Conservation (phyloP, 2,797 vertebrate species). For the Phalanger gymnotis region DNA sequence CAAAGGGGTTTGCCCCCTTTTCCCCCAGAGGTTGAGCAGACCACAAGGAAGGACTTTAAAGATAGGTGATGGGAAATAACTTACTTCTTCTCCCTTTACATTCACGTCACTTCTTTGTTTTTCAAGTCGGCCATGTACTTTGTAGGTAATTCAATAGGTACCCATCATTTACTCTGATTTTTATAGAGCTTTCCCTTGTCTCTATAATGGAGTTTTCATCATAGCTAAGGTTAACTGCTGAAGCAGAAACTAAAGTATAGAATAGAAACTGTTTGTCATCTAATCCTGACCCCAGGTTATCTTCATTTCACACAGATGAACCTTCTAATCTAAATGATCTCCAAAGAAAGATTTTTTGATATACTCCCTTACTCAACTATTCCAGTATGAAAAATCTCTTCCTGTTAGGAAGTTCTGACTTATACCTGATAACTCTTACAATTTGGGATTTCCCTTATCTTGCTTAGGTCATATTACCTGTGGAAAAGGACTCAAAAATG, state of each 20-base stretch:
- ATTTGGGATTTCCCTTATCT: background rate
- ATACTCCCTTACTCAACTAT: background rate
- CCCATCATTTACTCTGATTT: background rate
- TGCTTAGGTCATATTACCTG: background rate
- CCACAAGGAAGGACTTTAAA: background rate
- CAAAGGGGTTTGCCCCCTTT: background rate
- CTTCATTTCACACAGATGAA: background rate
- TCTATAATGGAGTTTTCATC: background rate
- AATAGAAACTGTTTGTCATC: background rate
- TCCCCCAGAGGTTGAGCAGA: background rate
- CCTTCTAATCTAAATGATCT: background rate
- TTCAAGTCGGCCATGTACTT: background rate
- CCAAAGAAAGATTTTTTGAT: background rate
- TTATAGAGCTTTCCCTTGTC: background rate
- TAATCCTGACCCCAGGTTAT: background rate
- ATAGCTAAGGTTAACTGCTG: background rate
- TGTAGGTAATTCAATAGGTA: background rate
- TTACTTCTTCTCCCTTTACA: background rate
- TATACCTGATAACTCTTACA: no score
- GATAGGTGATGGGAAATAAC: background rate
- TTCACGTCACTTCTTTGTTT: background rate
- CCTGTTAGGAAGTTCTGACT: background rate
- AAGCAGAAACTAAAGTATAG: background rate
- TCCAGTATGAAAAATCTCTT: background rate
- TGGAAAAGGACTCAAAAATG: fast-evolving